Percentiles rank a stretch among this genome's conserved stretches.
These are phyloP conservation scores for Parnassius glacialis DNA, from an alignment of 2,888 invertebrate species.

Conservation along the genomic window DNA sequence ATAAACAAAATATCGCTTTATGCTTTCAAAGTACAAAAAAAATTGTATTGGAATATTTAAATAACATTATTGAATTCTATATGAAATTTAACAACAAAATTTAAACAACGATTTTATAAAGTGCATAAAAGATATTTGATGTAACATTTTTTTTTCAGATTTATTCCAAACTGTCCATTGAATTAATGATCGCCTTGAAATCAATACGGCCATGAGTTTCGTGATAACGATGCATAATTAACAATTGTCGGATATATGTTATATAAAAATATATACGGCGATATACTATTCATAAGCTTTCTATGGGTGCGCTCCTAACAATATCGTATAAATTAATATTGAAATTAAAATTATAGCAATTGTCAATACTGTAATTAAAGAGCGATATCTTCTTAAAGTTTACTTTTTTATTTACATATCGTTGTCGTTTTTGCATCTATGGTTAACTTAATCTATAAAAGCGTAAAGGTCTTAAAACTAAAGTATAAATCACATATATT, in stretches of 20 bases:
- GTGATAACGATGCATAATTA: no score
- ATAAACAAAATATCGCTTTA: conserved; percentile 50
- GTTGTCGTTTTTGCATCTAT: conserved; percentile 13
- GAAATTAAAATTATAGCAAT: not conserved
- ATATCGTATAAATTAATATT: not conserved
- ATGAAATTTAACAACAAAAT: conserved; percentile 32
- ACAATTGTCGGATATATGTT: not conserved
- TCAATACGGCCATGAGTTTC: no score
- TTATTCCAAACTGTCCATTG: no score
- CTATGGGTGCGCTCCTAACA: not conserved
- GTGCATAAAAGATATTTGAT: conserved; percentile 7
- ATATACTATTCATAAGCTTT: not conserved
- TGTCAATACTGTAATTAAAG: conserved; percentile 3
- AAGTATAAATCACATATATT: no score
- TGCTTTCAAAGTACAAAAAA: conserved; percentile 62
- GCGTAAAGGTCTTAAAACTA: not conserved
- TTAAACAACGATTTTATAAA: conserved; percentile 33
- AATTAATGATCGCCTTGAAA: no score
- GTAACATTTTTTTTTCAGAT: no score
- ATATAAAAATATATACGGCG: conserved; percentile 7
- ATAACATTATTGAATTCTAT: conserved; percentile 46
- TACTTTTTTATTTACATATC: conserved; percentile 1
- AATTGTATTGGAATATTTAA: conserved; percentile 40
- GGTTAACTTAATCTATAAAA: conserved; percentile 4
- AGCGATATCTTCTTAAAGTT: not conserved